Percentiles rank a stretch among this genome's conserved stretches.
Evolutionary conservation across 1,140 invertebrate genomes (phyloP).

Genomic region (Euglossa dilemma): DNA sequence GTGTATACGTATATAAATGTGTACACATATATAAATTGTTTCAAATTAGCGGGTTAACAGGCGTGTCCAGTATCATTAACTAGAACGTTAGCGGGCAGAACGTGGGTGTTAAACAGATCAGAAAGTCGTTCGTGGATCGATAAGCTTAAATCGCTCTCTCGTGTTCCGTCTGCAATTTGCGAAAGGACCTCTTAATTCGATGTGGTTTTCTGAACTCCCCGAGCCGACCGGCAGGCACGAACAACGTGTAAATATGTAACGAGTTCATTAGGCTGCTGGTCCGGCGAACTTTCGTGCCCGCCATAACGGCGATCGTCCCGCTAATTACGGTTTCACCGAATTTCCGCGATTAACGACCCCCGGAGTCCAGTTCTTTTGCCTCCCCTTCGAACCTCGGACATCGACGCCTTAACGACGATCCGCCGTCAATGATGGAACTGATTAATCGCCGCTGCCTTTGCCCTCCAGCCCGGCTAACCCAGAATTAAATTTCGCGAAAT

Average conservation of each 20-base stretch:
- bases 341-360: conserved; percentile 60
- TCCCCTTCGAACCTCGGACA: conserved; percentile 16
- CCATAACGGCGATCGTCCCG: conserved; percentile 58
- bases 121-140: conserved; percentile 64
- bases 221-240: conserved; percentile 51
- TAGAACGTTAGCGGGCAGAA: conserved; percentile 11
- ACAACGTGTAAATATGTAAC: conserved; percentile 71
- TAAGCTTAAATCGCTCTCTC: conserved; percentile 68
- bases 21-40: conserved; percentile 30
- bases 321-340: conserved; percentile 66
- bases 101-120: conserved; percentile 56
- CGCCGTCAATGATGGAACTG: conserved; percentile 7
- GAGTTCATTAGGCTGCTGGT: conserved; percentile 65
- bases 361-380: conserved; percentile 1
- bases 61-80: conserved; percentile 50
- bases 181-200: conserved; percentile 69
- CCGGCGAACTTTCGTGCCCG: conserved; percentile 64
- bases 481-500: conserved; percentile 40
- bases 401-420: conserved; percentile 36
- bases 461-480: background rate
- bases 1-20: background rate
- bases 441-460: conserved; percentile 16
- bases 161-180: conserved; percentile 67
- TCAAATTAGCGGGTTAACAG: conserved; percentile 42
- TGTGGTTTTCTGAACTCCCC: conserved; percentile 62